A percentile compares a stretch with the other conserved stretches of the same genome.
These are phyloP conservation scores for Erebia epiphron DNA, from an alignment of 2,888 invertebrate species.

Conservation along the genomic window DNA sequence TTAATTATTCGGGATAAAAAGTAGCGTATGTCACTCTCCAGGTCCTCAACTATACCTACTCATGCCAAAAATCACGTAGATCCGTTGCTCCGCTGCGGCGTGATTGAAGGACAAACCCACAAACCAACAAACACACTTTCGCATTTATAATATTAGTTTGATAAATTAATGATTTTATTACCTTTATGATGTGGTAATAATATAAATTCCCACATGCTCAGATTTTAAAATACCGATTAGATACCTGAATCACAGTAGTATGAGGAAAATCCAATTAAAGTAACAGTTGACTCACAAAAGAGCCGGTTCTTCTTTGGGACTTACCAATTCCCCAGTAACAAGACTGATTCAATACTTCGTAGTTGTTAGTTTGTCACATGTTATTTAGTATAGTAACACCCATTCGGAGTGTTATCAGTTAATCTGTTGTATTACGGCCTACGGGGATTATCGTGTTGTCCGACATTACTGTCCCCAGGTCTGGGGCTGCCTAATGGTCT, in stretches of 20 bases:
- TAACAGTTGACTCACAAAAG: slow-evolving; percentile 21
- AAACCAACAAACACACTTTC: too few species aligned
- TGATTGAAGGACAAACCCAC: too few species aligned
- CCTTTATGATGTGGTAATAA: slow-evolving; percentile 8
- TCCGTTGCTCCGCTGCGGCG: too few species aligned
- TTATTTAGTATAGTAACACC: not conserved
- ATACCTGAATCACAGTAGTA: slow-evolving; percentile 14
- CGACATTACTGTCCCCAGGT: not conserved
- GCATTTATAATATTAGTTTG: too few species aligned
- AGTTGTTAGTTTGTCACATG: not conserved
- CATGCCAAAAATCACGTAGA: too few species aligned
- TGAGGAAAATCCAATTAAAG: slow-evolving; percentile 15
- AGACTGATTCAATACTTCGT: not conserved
- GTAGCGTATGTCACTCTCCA: too few species aligned
- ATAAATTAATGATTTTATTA: not conserved
- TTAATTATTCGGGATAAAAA: too few species aligned
- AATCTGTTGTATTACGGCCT: not conserved
- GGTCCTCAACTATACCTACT: too few species aligned
- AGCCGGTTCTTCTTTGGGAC: slow-evolving; percentile 13
- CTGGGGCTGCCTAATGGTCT: not conserved
- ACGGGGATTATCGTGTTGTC: slow-evolving; percentile 1
- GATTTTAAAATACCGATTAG: slow-evolving; percentile 8
- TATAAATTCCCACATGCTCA: not conserved
- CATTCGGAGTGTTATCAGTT: slow-evolving; percentile 1
- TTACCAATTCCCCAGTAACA: slow-evolving; percentile 14